Conservation (phyloP, 92 coral and sea anemone genomes). For the Phymanthus crucifer region DNA sequence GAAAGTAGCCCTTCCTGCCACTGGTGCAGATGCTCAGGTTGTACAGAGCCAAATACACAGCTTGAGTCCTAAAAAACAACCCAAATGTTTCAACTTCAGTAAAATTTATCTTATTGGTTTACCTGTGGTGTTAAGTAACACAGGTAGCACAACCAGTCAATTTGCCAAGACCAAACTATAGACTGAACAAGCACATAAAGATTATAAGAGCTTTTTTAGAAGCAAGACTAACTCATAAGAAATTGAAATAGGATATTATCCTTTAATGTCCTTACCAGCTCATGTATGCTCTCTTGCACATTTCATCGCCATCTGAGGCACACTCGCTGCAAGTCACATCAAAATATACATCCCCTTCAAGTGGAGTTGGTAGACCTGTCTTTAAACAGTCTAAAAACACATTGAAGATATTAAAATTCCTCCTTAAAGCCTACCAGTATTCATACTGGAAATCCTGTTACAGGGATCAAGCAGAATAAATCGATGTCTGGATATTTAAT, state of each 20-base stretch:
- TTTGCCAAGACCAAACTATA: neutral
- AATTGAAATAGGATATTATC: too few relatives aligned
- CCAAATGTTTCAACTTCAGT: neutral
- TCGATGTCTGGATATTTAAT: neutral
- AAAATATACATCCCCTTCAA: constrained; percentile 90
- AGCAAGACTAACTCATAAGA: neutral
- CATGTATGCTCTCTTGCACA: constrained; percentile 57
- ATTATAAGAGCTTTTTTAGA: neutral
- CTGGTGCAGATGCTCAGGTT: constrained; percentile 74
- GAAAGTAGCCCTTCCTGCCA: constrained; percentile 91
- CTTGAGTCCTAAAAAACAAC: constrained; percentile 75
- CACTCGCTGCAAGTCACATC: constrained; percentile 83
- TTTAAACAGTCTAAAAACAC: constrained; percentile 65
- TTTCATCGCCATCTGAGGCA: constrained; percentile 68
- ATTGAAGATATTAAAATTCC: neutral
- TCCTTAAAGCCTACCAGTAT: neutral
- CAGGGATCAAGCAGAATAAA: neutral
- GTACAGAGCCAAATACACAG: constrained; percentile 83
- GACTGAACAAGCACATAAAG: neutral
- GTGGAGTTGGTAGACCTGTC: constrained; percentile 73
- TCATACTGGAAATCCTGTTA: neutral
- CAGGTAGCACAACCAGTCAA: constrained; percentile 20
- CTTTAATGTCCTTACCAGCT: constrained; percentile 69
- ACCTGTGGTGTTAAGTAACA: constrained; percentile 14
- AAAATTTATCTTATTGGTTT: neutral